A percentile compares a stretch with the other conserved stretches of the same genome.
phyloP scores from a whole-genome alignment of 92 coral and sea anemone species.

The Nematostella vectensis region DNA sequence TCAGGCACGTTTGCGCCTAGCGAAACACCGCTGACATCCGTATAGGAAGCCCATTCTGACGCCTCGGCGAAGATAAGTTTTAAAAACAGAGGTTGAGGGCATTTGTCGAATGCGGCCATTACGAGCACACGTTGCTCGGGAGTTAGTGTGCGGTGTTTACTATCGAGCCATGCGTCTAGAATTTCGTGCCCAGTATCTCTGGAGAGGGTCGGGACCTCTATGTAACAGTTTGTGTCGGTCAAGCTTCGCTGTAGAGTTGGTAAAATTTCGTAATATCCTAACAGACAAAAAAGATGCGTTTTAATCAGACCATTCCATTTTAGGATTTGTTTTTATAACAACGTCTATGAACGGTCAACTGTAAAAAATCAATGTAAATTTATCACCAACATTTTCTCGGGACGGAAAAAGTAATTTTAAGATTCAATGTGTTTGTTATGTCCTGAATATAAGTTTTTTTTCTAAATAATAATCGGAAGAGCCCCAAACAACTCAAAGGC shows the following conservation, averaged over 20 bases:
- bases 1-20: slow-evolving; percentile 71
- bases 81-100: slow-evolving; percentile 77
- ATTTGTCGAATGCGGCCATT: slow-evolving; percentile 41
- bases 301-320: too few relatives aligned
- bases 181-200: slow-evolving; percentile 57
- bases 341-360: too few relatives aligned
- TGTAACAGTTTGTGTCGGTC: slow-evolving; percentile 47
- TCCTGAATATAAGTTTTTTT: too few relatives aligned
- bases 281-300: not conserved
- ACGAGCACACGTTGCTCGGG: slow-evolving; percentile 41
- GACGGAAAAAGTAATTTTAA: too few relatives aligned
- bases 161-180: slow-evolving; percentile 65
- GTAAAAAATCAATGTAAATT: too few relatives aligned
- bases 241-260: slow-evolving; percentile 70
- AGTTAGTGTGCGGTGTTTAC: slow-evolving; percentile 45
- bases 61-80: slow-evolving; percentile 77
- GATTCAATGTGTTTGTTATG: too few relatives aligned
- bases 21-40: slow-evolving; percentile 50
- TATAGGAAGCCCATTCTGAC: slow-evolving; percentile 64
- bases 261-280: slow-evolving; percentile 52
- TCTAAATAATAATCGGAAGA: too few relatives aligned
- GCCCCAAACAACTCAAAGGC: too few relatives aligned
- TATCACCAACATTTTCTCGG: too few relatives aligned
- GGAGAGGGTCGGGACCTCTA: slow-evolving; percentile 63
- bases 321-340: too few relatives aligned